phyloP scores from a whole-genome alignment of 2,888 invertebrate genomes.

The Ophraella communa region DNA sequence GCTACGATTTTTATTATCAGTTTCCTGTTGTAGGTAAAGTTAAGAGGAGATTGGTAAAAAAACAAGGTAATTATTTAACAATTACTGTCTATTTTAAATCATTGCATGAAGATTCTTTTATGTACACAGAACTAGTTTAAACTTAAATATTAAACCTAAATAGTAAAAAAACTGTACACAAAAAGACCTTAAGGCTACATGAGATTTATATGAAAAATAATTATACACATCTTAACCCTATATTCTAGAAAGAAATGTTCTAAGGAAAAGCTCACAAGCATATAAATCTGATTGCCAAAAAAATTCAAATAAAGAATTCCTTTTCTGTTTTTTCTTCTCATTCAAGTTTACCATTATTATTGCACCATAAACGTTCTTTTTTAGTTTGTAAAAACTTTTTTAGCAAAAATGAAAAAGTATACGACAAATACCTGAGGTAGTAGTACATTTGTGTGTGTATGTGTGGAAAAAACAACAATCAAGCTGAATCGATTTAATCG shows the following conservation, averaged over 20 bases:
- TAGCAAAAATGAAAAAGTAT: constrained; percentile 48
- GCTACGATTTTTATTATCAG: too few relatives aligned
- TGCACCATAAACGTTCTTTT: constrained; percentile 48
- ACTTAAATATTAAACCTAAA: constrained; percentile 47
- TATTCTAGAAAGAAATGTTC: constrained; percentile 43
- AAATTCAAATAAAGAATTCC: constrained; percentile 26
- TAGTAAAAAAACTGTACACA: constrained; percentile 51
- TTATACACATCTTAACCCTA: constrained; percentile 51
- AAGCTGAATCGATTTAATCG: constrained; percentile 29
- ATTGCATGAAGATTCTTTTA: constrained; percentile 50
- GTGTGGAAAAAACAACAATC: constrained; percentile 29
- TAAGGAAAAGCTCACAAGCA: constrained; percentile 48
- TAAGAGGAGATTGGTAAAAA: neutral
- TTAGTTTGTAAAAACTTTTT: constrained; percentile 38
- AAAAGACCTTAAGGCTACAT: constrained; percentile 48
- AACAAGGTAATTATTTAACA: constrained; percentile 37
- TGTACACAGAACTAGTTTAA: constrained; percentile 47
- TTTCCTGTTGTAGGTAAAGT: neutral
- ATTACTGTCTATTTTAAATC: constrained; percentile 51
- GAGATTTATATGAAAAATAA: constrained; percentile 53
- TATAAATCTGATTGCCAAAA: constrained; percentile 23
- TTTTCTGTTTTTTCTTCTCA: constrained; percentile 23
- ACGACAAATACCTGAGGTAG: constrained; percentile 52
- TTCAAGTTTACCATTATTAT: constrained; percentile 44
- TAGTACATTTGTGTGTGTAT: constrained; percentile 45